Base-by-base conservation (phyloP, 2,113 vertebrate genomes). In the Sinocyclocheilus maitianheensis region DNA sequence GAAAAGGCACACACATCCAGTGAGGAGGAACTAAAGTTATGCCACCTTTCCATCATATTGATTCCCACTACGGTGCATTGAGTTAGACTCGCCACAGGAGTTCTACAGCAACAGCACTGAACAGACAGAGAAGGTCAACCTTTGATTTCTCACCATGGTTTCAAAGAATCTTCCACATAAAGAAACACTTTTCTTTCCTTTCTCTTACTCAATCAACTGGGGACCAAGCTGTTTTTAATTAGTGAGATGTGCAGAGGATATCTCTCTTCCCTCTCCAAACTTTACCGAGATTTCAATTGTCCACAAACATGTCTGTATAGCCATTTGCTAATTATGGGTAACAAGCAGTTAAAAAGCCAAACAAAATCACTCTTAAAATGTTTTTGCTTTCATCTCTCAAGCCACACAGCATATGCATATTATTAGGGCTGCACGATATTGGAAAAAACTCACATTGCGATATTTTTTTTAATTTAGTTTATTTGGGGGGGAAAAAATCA, bases 221-320 rank as follows among this genome's bases (percentile, higher is more conserved):
- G 55, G 48, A 82, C 88, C 88, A 30, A 48, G 77, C 74, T 72
- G 83, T 77, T 84, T 72, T 72, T 85, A 84, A 87, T 89, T 89
- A 83, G 69, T 81, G 18, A 84, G 26, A 75, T 78, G 40, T 60
- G 77, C 51, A 37, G 51, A 58, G 34, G 51, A 85, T 40, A 11
- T 2, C 34, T 74, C 63, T 80, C 26, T 67, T 48, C 40, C 43
- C 63, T 69, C 26, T 11, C 34, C 62, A 51, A 67, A 24, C 22
- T 81, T 81, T 81, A 80, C 67, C 16, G 30, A 81, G 20, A 80
- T 53, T n/a, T 63, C 65, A 43, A 14, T 30, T 46, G 65, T 48
- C 51, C 13, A 18, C 18, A 69, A 58, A 69, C 51, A 72, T 3
- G 11, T 48, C 46, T 48, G 46, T 48, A 48, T 48, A 37, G 1